Percentiles rank a stretch among this genome's conserved stretches.
phyloP scores from a whole-genome alignment of 2,797 vertebrate genomes.

The Discoglossus pictus region DNA sequence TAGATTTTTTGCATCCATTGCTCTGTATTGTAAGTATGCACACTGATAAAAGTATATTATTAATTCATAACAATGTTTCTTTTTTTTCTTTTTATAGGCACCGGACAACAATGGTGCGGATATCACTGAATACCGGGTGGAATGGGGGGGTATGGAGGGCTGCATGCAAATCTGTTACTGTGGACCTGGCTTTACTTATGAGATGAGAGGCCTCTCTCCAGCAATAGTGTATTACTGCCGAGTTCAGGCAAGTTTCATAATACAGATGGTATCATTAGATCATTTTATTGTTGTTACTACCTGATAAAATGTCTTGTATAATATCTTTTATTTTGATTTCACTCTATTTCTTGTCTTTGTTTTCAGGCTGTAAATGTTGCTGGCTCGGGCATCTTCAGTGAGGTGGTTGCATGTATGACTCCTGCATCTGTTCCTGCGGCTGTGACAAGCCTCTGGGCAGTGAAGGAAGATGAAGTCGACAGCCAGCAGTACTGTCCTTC shows the following conservation, averaged over 20 bases:
- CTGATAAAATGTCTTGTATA: neutral
- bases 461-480: slow-evolving; percentile 82
- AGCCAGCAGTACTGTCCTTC: slow-evolving; percentile 81
- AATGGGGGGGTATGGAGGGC: slow-evolving; percentile 94
- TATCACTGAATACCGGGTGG: slow-evolving; percentile 86
- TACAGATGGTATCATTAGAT: neutral
- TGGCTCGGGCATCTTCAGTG: slow-evolving; percentile 89
- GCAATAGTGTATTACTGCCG: slow-evolving; percentile 91
- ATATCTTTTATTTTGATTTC: too few species aligned
- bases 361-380: slow-evolving; percentile 84
- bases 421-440: slow-evolving; percentile 90
- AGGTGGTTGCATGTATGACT: slow-evolving; percentile 85
- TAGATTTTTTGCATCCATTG: too few species aligned
- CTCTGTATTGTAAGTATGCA: too few species aligned
- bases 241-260: slow-evolving; percentile 78
- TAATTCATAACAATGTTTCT: too few species aligned
- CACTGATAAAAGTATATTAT: too few species aligned
- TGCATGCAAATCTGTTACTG: slow-evolving; percentile 89
- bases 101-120: slow-evolving; percentile 86
- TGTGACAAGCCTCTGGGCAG: slow-evolving; percentile 81
- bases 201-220: slow-evolving; percentile 90
- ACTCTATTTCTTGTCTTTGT: neutral
- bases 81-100: slow-evolving; percentile 64
- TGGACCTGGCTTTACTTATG: slow-evolving; percentile 80
- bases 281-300: neutral